phyloP scores from a whole-genome alignment of 2,113 vertebrate species.

The Riparia riparia region DNA sequence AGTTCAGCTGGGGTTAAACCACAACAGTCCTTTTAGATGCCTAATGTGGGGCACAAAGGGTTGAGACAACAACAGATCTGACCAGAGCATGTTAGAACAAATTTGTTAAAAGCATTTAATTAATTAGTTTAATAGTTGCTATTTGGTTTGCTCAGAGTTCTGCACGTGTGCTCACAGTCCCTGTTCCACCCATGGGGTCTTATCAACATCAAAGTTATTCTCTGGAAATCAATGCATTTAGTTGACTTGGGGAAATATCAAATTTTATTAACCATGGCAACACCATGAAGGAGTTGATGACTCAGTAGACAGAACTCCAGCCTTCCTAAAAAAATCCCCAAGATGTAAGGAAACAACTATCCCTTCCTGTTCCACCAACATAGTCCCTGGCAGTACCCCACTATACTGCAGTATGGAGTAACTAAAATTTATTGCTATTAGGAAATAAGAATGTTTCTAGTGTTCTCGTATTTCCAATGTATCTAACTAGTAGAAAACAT shows the following conservation, averaged over 20 bases:
- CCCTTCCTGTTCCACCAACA: background rate
- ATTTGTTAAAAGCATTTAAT: background rate
- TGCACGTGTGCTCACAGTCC: rapidly evolving
- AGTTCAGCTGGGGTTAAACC: background rate
- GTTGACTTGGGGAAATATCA: background rate
- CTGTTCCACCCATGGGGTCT: background rate
- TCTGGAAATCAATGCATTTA: background rate
- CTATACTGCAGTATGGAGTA: background rate
- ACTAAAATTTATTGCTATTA: background rate
- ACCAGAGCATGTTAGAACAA: background rate
- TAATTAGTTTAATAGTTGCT: background rate
- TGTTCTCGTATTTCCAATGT: background rate
- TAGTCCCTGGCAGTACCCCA: background rate
- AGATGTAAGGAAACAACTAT: background rate
- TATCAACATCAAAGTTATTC: background rate
- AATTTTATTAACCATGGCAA: background rate
- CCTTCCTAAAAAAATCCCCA: background rate
- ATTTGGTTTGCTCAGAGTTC: background rate
- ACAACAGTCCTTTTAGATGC: background rate
- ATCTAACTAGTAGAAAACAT: background rate
- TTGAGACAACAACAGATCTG: background rate
- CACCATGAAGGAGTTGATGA: background rate
- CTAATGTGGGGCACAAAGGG: background rate
- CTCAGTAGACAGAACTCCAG: background rate
- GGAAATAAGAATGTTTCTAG: background rate